These are phyloP conservation scores for Melanophora roralis DNA, from an alignment of 2,888 invertebrate species.

Conservation along the genomic window DNA sequence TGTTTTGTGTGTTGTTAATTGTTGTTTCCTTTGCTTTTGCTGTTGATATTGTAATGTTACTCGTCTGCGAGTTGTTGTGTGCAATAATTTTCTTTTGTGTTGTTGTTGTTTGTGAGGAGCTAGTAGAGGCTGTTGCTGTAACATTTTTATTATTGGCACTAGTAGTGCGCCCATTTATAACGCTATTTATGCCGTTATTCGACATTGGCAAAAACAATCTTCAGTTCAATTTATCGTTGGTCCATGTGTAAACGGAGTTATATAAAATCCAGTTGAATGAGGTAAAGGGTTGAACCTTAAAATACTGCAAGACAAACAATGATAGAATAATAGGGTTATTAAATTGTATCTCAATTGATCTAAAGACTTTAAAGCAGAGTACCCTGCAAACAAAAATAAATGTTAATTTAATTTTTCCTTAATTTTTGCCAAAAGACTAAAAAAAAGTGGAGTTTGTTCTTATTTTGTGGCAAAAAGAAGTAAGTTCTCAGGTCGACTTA, in stretches of 20 bases:
- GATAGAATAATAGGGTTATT: too few species aligned
- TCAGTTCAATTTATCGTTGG: conserved; percentile 54
- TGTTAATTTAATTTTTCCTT: too few species aligned
- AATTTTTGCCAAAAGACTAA: too few species aligned
- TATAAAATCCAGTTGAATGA: conserved; percentile 14
- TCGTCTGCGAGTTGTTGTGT: conserved; percentile 26
- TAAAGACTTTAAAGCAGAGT: too few species aligned
- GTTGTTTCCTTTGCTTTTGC: conserved; percentile 22
- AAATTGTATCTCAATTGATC: too few species aligned
- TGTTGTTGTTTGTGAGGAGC: conserved; percentile 15
- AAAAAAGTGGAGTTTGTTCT: too few species aligned
- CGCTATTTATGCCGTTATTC: conserved; percentile 71
- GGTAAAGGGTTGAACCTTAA: not conserved
- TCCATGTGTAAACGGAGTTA: conserved; percentile 21
- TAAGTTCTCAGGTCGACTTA: too few species aligned
- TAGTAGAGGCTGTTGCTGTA: conserved; percentile 52
- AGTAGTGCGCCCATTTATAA: conserved; percentile 67
- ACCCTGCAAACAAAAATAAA: too few species aligned
- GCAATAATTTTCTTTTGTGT: conserved; percentile 53
- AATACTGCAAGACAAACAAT: conserved; percentile 1
- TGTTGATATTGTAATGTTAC: conserved; percentile 16
- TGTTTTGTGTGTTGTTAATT: conserved; percentile 22
- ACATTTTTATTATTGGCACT: conserved; percentile 59
- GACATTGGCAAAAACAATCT: conserved; percentile 69
- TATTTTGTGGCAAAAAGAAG: too few species aligned